Evolutionary conservation across 23 tunicate genomes (phyloP).

Genomic region (Botrylloides violaceus): DNA sequence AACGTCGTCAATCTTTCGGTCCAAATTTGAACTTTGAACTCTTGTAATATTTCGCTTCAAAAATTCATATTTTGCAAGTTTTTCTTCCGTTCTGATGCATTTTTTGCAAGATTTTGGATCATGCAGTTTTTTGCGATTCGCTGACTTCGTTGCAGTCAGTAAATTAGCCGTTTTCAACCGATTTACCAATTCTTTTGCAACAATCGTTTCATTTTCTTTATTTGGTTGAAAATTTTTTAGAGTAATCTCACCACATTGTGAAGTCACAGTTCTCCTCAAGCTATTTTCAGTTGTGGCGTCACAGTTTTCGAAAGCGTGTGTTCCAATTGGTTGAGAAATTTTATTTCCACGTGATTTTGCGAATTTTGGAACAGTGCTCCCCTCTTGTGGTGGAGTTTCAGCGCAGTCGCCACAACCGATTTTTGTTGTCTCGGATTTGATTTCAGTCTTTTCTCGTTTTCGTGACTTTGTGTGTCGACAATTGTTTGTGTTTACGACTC

Average conservation of each 20-base stretch:
- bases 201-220: neutral
- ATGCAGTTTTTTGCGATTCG: neutral
- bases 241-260: neutral
- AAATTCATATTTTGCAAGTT: slow-evolving; percentile 14
- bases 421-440: too few species aligned
- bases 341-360: neutral
- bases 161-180: slow-evolving; percentile 18
- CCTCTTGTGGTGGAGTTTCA: neutral
- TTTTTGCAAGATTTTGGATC: slow-evolving; percentile 7
- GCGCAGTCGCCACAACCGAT: neutral
- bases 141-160: neutral
- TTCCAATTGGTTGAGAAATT: neutral
- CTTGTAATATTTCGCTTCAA: neutral
- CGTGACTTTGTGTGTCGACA: neutral
- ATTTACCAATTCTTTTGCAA: slow-evolving; percentile 3
- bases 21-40: slow-evolving; percentile 13
- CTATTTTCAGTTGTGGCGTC: neutral
- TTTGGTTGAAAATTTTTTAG: neutral
- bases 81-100: slow-evolving; percentile 11
- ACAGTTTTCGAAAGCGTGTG: neutral
- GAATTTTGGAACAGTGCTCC: neutral
- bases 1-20: slow-evolving; percentile 24
- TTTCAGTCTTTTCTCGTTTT: too few species aligned
- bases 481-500: neutral
- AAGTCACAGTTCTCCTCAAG: neutral